phyloP scores from a whole-genome alignment of 2,113 vertebrate genomes.

The Scortum barcoo region DNA sequence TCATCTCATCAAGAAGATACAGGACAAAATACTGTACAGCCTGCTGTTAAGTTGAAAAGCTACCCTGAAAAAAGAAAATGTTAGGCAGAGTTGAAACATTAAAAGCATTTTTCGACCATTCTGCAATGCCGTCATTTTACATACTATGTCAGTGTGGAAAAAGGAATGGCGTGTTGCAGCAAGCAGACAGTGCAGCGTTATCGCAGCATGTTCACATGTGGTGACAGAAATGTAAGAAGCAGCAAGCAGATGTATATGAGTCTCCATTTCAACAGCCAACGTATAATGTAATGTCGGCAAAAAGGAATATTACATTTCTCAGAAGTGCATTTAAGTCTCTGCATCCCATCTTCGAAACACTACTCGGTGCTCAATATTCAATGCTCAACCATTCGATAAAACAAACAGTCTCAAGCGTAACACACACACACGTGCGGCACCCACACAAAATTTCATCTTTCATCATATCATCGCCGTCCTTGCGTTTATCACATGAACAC shows the following conservation, averaged over 20 bases:
- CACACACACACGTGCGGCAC: conserved; percentile 22
- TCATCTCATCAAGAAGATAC: conserved; percentile 9
- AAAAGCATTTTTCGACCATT: conserved; percentile 66
- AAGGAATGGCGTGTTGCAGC: conserved; percentile 56
- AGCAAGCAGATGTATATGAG: conserved; percentile 76
- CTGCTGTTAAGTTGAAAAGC: conserved; percentile 44
- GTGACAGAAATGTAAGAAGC: conserved; percentile 74
- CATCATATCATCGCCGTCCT: conserved; percentile 53
- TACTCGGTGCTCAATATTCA: conserved; percentile 46
- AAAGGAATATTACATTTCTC: conserved; percentile 46
- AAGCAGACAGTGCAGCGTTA: conserved; percentile 64
- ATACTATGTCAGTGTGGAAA: conserved; percentile 23
- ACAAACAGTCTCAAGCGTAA: conserved; percentile 47
- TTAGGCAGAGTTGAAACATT: conserved; percentile 78
- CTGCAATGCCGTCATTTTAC: conserved; percentile 52
- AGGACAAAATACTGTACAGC: conserved; percentile 16
- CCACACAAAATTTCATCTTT: conserved; percentile 43
- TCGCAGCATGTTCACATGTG: conserved; percentile 54
- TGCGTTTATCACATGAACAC: conserved; percentile 69
- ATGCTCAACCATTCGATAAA: conserved; percentile 69
- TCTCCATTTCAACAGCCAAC: conserved; percentile 52
- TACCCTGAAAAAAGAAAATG: conserved; percentile 79
- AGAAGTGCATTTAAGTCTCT: conserved; percentile 42
- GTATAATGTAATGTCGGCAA: conserved; percentile 42
- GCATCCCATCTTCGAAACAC: conserved; percentile 45